A percentile compares a stretch with the other conserved stretches of the same genome.
Evolutionary conservation across 2,113 vertebrate genomes (phyloP).

Genomic region (Haemorhous mexicanus): DNA sequence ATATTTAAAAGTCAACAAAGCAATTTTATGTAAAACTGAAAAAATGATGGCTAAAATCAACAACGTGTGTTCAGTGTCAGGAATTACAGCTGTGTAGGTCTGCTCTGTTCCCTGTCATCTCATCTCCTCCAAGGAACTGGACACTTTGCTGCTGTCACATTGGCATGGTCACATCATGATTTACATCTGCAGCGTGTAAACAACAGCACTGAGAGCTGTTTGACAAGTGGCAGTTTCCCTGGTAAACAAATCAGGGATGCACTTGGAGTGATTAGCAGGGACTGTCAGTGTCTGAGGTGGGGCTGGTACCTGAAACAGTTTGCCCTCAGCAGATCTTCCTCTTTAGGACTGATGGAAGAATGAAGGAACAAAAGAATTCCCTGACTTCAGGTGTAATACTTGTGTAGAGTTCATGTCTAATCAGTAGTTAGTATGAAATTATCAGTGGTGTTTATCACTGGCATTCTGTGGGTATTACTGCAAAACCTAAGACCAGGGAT

Average conservation of each 20-base stretch:
- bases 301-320: not conserved
- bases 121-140: not conserved
- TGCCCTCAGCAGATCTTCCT: not conserved
- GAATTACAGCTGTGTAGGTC: not conserved
- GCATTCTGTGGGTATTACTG: not conserved
- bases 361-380: not conserved
- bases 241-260: not conserved
- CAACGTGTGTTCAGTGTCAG: not conserved
- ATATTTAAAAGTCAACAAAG: not conserved
- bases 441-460: not conserved
- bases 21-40: not conserved
- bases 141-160: slow-evolving; percentile 13
- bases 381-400: not conserved
- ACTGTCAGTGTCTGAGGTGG: not conserved
- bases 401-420: not conserved
- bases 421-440: not conserved
- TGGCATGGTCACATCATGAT: not conserved
- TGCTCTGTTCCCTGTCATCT: not conserved
- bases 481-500: not conserved
- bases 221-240: slow-evolving; percentile 11
- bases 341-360: not conserved
- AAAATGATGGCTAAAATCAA: not conserved
- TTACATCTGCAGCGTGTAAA: slow-evolving; percentile 20
- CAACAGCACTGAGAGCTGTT: not conserved
- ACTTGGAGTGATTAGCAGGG: not conserved